These are phyloP conservation scores for Sphenodon punctatus DNA, from an alignment of 2,797 vertebrate genomes.

Conservation along the genomic window DNA sequence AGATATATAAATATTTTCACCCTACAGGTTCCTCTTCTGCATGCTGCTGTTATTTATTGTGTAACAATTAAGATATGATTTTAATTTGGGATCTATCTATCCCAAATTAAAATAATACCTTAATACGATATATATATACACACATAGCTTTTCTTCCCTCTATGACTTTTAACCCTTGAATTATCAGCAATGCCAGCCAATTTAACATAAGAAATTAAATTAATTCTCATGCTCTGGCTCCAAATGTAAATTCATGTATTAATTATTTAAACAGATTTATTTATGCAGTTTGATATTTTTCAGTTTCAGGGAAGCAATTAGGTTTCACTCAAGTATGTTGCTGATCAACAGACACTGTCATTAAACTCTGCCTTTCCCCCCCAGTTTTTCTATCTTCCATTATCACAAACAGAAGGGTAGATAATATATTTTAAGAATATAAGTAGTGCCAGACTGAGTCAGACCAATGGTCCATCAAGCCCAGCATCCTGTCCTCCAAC, in stretches of 20 bases:
- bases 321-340: slow-evolving; percentile 56
- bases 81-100: background rate
- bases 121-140: background rate
- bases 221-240: slow-evolving; percentile 71
- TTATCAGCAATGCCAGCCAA: slow-evolving; percentile 27
- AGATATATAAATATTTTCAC: too few species aligned
- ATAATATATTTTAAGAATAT: slow-evolving; percentile 29
- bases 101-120: background rate
- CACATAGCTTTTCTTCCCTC: background rate
- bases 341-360: slow-evolving; percentile 51
- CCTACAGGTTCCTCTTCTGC: background rate
- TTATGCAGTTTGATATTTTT: slow-evolving; percentile 80
- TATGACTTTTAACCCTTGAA: slow-evolving; percentile 23
- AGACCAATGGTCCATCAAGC: too few species aligned
- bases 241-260: slow-evolving; percentile 73
- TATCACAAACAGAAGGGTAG: slow-evolving; percentile 19
- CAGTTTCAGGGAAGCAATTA: slow-evolving; percentile 76
- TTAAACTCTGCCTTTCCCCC: background rate
- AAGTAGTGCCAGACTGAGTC: too few species aligned
- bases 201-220: slow-evolving; percentile 75
- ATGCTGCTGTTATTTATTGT: background rate
- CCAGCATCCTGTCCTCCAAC: too few species aligned
- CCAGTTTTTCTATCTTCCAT: background rate
- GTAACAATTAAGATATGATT: background rate
- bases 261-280: slow-evolving; percentile 78